Evolutionary conservation across 2,113 vertebrate genomes (phyloP).

Genomic region (Clarias macrocephalus): DNA sequence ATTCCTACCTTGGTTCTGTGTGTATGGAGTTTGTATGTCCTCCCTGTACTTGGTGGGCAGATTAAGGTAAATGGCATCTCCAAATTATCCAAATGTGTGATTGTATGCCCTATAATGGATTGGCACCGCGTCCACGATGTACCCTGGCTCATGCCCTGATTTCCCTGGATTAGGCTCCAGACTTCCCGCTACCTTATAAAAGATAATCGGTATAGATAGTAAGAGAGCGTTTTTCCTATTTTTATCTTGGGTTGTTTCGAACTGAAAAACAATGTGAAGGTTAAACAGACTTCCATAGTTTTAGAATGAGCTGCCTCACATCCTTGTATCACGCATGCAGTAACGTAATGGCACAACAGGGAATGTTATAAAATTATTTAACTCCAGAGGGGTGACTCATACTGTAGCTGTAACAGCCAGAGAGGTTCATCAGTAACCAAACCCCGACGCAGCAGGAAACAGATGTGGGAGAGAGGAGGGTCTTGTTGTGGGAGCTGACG

Average conservation of each 20-base stretch:
- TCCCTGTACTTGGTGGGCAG: no score
- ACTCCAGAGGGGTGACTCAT: conserved; percentile 68
- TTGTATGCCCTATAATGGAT: no score
- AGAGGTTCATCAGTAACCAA: conserved; percentile 51
- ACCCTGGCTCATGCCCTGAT: no score
- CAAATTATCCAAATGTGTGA: no score
- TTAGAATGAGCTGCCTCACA: conserved; percentile 14
- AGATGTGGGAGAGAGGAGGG: conserved; percentile 62
- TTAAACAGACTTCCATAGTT: conserved; percentile 21
- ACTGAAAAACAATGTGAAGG: background rate
- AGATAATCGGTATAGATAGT: no score
- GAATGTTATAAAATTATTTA: conserved; percentile 30
- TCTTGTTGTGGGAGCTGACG: conserved; percentile 26
- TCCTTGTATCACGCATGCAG: conserved; percentile 21
- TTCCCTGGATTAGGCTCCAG: no score
- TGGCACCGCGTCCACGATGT: no score
- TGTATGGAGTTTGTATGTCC: no score
- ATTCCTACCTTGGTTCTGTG: no score
- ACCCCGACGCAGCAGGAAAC: conserved; percentile 65
- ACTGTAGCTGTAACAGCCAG: conserved; percentile 8
- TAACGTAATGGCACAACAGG: conserved; percentile 7
- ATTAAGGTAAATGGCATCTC: no score
- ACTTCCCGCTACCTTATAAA: no score
- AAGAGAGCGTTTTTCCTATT: background rate
- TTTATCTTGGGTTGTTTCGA: background rate